These are phyloP conservation scores for Arctopsyche grandis DNA, from an alignment of 1,140 invertebrate genomes.

Conservation along the genomic window DNA sequence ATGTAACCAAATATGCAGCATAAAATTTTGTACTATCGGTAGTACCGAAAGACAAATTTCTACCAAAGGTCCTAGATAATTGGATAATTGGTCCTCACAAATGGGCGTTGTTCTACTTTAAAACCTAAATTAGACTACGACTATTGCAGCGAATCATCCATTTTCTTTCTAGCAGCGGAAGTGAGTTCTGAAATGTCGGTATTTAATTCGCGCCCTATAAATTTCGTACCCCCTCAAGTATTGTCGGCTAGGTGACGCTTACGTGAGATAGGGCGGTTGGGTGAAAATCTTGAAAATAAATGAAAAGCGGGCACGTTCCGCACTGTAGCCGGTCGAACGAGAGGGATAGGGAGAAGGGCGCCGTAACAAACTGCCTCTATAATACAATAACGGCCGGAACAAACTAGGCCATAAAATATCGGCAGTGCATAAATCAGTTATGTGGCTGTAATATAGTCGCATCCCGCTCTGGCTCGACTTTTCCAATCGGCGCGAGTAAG, in stretches of 20 bases:
- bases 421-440: constrained; percentile 68
- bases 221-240: neutral
- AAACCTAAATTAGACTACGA: too few species aligned
- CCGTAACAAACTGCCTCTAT: constrained; percentile 65
- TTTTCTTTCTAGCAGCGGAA: too few species aligned
- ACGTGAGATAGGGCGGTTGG: neutral
- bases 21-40: too few species aligned
- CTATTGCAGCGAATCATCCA: too few species aligned
- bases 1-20: too few species aligned
- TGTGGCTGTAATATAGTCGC: constrained; percentile 37
- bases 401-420: constrained; percentile 71
- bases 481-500: neutral
- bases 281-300: constrained; percentile 29
- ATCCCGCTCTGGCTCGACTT: constrained; percentile 6
- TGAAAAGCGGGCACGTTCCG: constrained; percentile 30
- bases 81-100: too few species aligned
- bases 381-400: constrained; percentile 71
- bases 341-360: constrained; percentile 39
- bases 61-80: too few species aligned
- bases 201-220: constrained; percentile 23
- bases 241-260: neutral
- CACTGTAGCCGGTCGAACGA: neutral
- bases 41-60: too few species aligned
- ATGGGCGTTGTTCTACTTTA: too few species aligned
- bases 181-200: neutral